Conservation (phyloP, 1,140 invertebrate genomes). For the Adoxophyes honmai region DNA sequence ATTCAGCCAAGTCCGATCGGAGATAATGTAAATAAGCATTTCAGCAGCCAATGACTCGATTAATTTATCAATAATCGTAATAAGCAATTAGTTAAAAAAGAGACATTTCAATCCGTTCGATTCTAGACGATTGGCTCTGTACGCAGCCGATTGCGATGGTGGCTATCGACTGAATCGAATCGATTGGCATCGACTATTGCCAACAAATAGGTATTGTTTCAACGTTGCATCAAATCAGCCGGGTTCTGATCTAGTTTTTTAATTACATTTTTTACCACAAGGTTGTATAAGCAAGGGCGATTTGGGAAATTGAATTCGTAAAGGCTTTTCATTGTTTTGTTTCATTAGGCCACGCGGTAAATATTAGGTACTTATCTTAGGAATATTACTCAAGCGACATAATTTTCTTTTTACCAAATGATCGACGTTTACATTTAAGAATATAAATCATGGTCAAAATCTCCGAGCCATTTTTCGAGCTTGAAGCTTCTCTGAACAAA, state of each 20-base stretch:
- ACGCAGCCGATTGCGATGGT: conserved; percentile 44
- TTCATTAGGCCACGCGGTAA: not conserved
- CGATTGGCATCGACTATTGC: conserved; percentile 50
- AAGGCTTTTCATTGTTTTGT: not conserved
- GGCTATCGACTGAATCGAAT: conserved; percentile 49
- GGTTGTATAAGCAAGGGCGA: conserved; percentile 12
- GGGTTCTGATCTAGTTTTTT: conserved; percentile 54
- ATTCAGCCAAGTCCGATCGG: no score
- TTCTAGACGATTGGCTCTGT: no score
- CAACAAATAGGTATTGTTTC: conserved; percentile 52
- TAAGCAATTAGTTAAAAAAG: conserved; percentile 9
- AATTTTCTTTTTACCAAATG: no score
- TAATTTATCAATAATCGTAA: conserved; percentile 13
- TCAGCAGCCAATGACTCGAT: not conserved
- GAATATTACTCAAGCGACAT: no score
- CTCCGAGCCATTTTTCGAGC: no score
- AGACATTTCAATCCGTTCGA: no score
- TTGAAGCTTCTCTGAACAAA: no score
- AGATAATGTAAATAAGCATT: no score
- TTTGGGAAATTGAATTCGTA: conserved; percentile 7
- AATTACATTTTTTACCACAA: conserved; percentile 30
- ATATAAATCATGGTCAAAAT: no score
- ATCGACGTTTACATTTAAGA: no score
- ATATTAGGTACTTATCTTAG: no score
- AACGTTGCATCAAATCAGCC: conserved; percentile 43